Evolutionary conservation across 2,113 vertebrate genomes (phyloP).

Genomic region (Hiodon alosoides): DNA sequence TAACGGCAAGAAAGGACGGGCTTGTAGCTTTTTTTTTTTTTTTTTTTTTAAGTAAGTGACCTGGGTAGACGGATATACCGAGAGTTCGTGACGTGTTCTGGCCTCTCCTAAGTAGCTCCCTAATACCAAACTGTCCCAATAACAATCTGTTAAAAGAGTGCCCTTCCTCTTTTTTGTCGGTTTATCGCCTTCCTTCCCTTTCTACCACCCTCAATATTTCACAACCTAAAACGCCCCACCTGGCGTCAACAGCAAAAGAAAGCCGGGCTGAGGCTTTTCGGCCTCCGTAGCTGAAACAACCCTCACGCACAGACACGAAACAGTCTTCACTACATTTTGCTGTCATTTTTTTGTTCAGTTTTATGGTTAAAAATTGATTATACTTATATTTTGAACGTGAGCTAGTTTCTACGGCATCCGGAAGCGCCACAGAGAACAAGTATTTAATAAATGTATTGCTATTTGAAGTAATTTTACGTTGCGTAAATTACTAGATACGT

Average conservation of each 20-base stretch:
- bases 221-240: slow-evolving; percentile 13
- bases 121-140: too few species aligned
- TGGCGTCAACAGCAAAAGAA: neutral
- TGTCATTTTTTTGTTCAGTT: neutral
- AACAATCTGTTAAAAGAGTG: too few species aligned
- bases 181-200: slow-evolving; percentile 1
- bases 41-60: too few species aligned
- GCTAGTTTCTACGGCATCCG: neutral
- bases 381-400: neutral
- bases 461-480: neutral
- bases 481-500: slow-evolving; percentile 1
- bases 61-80: too few species aligned
- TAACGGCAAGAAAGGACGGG: too few species aligned
- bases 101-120: too few species aligned
- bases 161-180: neutral
- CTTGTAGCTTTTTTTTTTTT: too few species aligned
- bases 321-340: slow-evolving; percentile 15
- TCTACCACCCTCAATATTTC: slow-evolving; percentile 6
- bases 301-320: slow-evolving; percentile 5
- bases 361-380: neutral
- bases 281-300: slow-evolving; percentile 23
- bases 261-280: slow-evolving; percentile 9
- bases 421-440: neutral
- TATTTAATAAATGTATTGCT: neutral
- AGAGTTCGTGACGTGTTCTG: too few species aligned